Conservation (phyloP, 1,140 invertebrate genomes). For the Liolophura sinensis region DNA sequence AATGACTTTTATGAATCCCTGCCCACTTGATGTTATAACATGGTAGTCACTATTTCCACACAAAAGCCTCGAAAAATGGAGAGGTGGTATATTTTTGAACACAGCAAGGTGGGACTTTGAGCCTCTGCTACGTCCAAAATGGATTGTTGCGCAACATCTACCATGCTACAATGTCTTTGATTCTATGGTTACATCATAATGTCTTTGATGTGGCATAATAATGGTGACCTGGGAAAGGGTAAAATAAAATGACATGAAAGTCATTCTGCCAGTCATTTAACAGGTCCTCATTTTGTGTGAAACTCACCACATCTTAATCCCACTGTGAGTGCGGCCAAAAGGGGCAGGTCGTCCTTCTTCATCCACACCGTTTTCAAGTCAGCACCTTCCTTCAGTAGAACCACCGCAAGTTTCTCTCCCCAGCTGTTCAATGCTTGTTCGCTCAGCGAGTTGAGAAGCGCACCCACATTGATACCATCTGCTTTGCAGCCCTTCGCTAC, state of each 20-base stretch:
- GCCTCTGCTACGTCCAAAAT: too few relatives aligned
- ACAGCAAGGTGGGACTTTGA: too few relatives aligned
- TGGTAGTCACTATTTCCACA: too few relatives aligned
- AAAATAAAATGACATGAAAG: neutral
- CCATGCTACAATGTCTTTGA: too few relatives aligned
- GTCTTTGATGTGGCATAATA: too few relatives aligned
- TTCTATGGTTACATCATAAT: too few relatives aligned
- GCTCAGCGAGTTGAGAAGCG: constrained; percentile 6
- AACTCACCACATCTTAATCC: neutral
- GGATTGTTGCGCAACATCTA: too few relatives aligned
- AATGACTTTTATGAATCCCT: too few relatives aligned
- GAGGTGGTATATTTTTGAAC: too few relatives aligned
- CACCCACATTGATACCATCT: constrained; percentile 9
- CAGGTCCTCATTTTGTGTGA: neutral
- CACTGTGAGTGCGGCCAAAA: constrained; percentile 7
- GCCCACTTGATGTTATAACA: too few relatives aligned
- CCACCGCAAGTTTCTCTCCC: constrained; percentile 12
- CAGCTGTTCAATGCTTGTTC: constrained; percentile 9
- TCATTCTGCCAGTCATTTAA: too few relatives aligned
- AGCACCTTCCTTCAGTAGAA: constrained; percentile 16
- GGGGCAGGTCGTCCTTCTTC: constrained; percentile 3
- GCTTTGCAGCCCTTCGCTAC: neutral
- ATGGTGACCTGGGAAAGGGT: neutral
- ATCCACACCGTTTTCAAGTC: constrained; percentile 12
- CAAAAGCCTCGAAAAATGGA: too few relatives aligned